Conservation (phyloP, 2,888 invertebrate species). For the Linnaemya vulpina region DNA sequence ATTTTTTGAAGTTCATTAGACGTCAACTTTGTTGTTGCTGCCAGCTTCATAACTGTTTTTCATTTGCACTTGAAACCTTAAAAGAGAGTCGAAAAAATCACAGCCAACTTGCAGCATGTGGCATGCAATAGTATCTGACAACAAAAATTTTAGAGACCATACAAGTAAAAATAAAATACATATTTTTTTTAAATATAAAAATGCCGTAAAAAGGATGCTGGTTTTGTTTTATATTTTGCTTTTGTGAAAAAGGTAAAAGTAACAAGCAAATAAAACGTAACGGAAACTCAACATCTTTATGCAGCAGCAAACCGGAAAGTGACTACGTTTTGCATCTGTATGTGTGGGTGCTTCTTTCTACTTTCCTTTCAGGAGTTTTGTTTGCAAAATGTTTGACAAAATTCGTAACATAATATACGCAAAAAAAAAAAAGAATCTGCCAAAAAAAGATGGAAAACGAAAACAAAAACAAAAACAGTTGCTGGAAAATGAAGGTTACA, state of each 20-base stretch:
- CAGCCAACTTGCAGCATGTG: slow-evolving; percentile 49
- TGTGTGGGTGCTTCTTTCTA: not conserved
- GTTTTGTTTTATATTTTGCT: slow-evolving; percentile 27
- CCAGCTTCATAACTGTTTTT: slow-evolving; percentile 61
- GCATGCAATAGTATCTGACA: slow-evolving; percentile 6
- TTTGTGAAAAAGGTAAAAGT: slow-evolving; percentile 13
- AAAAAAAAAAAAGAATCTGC: slow-evolving; percentile 13
- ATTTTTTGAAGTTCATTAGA: slow-evolving; percentile 81
- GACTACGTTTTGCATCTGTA: slow-evolving; percentile 71
- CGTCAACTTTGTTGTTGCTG: slow-evolving; percentile 72
- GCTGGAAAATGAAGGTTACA: slow-evolving; percentile 65
- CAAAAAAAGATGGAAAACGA: slow-evolving; percentile 29
- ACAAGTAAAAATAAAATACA: slow-evolving; percentile 12
- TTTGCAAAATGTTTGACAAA: slow-evolving; percentile 56
- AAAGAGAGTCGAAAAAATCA: slow-evolving; percentile 39
- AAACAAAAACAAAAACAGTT: slow-evolving; percentile 7
- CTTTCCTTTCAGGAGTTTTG: slow-evolving; percentile 29
- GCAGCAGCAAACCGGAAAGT: slow-evolving; percentile 76
- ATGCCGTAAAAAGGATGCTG: slow-evolving; percentile 25
- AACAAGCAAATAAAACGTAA: slow-evolving; percentile 58
- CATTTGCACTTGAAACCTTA: slow-evolving; percentile 65
- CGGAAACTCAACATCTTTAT: slow-evolving; percentile 79
- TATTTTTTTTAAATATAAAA: not conserved
- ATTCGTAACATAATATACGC: slow-evolving; percentile 35
- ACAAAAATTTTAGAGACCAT: slow-evolving; percentile 45